phyloP scores from a whole-genome alignment of 2,797 vertebrate species.

The Microchirus variegatus region DNA sequence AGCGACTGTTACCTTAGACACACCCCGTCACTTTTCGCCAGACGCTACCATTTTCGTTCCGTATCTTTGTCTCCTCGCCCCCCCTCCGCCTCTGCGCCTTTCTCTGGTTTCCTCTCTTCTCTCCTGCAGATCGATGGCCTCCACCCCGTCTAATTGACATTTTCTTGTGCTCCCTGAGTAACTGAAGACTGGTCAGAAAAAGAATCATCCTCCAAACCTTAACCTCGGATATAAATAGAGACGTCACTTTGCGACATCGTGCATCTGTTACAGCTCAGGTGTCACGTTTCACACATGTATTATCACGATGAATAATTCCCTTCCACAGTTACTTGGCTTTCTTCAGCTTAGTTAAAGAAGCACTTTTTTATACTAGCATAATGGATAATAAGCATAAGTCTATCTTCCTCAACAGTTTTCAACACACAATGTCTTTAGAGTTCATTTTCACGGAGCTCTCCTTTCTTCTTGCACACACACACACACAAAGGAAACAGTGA shows the following conservation, averaged over 20 bases:
- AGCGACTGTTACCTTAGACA: background rate
- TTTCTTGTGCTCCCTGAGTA: conserved; percentile 47
- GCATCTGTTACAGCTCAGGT: conserved; percentile 49
- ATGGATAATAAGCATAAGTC: conserved; percentile 47
- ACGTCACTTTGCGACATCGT: conserved; percentile 58
- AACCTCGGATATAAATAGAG: conserved; percentile 58
- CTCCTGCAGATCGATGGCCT: conserved; percentile 57
- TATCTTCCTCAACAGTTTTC: no score
- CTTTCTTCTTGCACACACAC: no score
- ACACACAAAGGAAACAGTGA: conserved; percentile 13
- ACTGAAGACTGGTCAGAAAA: conserved; percentile 60
- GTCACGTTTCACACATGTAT: conserved; percentile 60
- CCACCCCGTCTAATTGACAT: conserved; percentile 63
- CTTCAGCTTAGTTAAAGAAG: conserved; percentile 62
- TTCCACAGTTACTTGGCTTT: conserved; percentile 62
- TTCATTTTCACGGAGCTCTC: no score
- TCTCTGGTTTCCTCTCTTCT: conserved; percentile 55
- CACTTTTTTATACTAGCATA: conserved; percentile 47
- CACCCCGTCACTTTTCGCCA: background rate
- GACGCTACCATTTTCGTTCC: background rate
- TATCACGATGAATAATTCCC: conserved; percentile 59
- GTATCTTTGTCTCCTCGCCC: background rate
- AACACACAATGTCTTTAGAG: no score
- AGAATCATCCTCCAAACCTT: conserved; percentile 31
- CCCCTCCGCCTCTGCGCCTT: conserved; percentile 22